Evolutionary conservation across 2,888 invertebrate genomes (phyloP).

Genomic region (Dicycla oo): DNA sequence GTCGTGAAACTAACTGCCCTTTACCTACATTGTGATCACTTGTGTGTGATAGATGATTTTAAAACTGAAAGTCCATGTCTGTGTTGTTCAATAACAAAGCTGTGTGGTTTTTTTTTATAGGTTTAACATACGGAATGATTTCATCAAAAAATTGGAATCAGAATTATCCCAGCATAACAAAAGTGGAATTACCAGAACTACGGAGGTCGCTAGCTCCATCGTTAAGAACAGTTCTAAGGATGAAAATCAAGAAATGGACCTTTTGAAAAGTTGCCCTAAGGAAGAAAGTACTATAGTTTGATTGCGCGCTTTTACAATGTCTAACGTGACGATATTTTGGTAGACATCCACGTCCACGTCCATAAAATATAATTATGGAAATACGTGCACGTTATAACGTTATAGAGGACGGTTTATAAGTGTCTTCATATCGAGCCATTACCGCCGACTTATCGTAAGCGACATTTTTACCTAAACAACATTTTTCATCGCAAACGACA

Average conservation of each 20-base stretch:
- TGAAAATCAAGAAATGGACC: neutral
- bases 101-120: conserved; percentile 19
- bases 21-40: neutral
- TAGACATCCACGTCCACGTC: too few species aligned
- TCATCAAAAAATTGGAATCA: neutral
- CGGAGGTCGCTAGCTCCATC: neutral
- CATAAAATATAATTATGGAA: too few species aligned
- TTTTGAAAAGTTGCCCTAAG: neutral
- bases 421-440: too few species aligned
- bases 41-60: too few species aligned
- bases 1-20: neutral
- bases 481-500: too few species aligned
- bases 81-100: neutral
- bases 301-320: neutral
- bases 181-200: neutral
- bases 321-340: too few species aligned
- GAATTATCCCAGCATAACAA: neutral
- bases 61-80: neutral
- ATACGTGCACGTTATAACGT: too few species aligned
- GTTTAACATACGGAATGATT: conserved; percentile 14
- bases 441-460: too few species aligned
- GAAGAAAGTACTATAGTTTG: neutral
- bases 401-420: too few species aligned
- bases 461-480: too few species aligned
- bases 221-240: neutral